Evolutionary conservation across 1,140 invertebrate genomes (phyloP).

Genomic region (Ganaspis sp.): DNA sequence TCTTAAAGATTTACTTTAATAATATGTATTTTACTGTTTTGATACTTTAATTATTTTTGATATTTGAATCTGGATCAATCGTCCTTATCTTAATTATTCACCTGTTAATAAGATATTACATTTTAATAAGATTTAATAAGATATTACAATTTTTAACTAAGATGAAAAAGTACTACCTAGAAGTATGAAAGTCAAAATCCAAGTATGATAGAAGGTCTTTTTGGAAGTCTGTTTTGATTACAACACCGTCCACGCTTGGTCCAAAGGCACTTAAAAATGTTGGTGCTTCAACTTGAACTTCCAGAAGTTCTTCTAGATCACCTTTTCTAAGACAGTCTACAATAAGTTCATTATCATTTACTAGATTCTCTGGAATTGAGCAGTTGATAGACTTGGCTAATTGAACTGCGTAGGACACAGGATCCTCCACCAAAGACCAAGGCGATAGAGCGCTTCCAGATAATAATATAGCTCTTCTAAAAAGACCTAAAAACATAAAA

Average conservation of each 20-base stretch:
- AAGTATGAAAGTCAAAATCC: conserved; percentile 82
- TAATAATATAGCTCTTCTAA: conserved; percentile 92
- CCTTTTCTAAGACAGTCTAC: conserved; percentile 88
- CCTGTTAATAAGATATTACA: too few relatives aligned
- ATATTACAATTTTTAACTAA: too few relatives aligned
- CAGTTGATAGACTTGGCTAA: conserved; percentile 92
- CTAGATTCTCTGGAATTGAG: conserved; percentile 85
- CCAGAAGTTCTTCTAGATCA: conserved; percentile 85
- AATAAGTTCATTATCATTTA: conserved; percentile 86
- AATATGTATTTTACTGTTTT: too few relatives aligned
- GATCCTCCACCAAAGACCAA: conserved; percentile 95
- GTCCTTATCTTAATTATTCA: too few relatives aligned
- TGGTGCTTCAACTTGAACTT: conserved; percentile 86
- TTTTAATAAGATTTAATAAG: too few relatives aligned
- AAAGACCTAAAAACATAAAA: conserved; percentile 83
- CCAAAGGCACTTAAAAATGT: conserved; percentile 91
- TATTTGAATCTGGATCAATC: too few relatives aligned
- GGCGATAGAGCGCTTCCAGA: conserved; percentile 95
- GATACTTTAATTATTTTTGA: too few relatives aligned
- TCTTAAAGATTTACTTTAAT: too few relatives aligned
- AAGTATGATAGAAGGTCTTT: conserved; percentile 84
- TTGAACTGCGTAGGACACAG: conserved; percentile 89
- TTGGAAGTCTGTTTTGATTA: conserved; percentile 87
- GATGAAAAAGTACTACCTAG: conserved; percentile 71
- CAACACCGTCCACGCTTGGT: conserved; percentile 90